Evolutionary conservation across 2,113 vertebrate species (phyloP), one percentile per base, ranked within the genome.

Genomic region (Catagonus wagneri): DNA sequence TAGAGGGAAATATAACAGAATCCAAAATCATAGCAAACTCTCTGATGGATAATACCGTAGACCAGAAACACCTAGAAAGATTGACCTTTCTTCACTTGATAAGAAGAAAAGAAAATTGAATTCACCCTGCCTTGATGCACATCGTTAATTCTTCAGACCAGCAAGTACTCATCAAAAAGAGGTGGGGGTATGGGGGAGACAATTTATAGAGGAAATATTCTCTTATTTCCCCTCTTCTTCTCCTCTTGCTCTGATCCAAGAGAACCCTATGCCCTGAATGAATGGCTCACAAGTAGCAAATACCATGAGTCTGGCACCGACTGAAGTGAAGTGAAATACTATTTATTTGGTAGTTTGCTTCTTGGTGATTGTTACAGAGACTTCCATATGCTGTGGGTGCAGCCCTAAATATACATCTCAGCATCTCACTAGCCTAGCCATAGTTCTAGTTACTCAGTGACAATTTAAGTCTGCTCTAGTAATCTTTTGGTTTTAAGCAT

Each of bases 1-100:
- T 79, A 91, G 86, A 93, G 80, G 93, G 34, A 97, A 93, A 95
- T 89, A 75, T 4, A 95, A 86, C 68, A 91, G 90, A 94, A 90
- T 86, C 68, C 78, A 89, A 93, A 95, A 81, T 84, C 78, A 92
- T 23, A 74, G 89, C 17, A 12, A 95, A 83, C 68, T 94, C 95
- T 81, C 68, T 71, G 86, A 94, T 83, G 85, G 58, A 86, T 96
- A 74, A 94, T n/a, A 83, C 32, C 71, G n/a, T 81, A 52, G 7
- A 71, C 58, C 44, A 88, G 50, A 90, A 92, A 89, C 89, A 93
- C 34, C 66, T 74, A 89, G 23, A 63, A 96, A 95, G 72, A 56
- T 0, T 44, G 52, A 79, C 66, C 63, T 90, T 89, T 66, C 61
- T 93, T 84, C 23, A 85, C 22, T 84, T 93, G 10, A 61, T 54